Evolutionary conservation across 1,140 invertebrate genomes (phyloP).

Genomic region (Brevipalpus yothersi): DNA sequence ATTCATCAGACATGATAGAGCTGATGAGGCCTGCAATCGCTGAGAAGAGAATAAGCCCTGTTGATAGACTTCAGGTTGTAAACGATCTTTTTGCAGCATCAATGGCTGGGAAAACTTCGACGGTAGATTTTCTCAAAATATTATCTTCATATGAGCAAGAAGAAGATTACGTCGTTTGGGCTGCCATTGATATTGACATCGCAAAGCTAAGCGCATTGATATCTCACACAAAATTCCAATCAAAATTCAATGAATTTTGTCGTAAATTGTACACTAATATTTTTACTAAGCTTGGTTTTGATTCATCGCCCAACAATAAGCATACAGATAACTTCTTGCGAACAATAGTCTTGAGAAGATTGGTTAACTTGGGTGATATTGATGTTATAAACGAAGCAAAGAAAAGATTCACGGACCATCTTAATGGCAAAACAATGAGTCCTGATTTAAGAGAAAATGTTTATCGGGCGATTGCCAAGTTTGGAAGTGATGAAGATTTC

Average conservation of each 20-base stretch:
- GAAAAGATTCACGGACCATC: constrained; percentile 39
- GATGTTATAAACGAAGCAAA: constrained; percentile 43
- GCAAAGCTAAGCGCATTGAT: constrained; percentile 40
- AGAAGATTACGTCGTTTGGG: constrained; percentile 76
- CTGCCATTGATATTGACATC: constrained; percentile 47
- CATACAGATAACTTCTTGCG: constrained; percentile 61
- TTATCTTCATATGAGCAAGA: constrained; percentile 54
- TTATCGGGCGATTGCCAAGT: constrained; percentile 51
- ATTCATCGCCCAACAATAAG: constrained; percentile 19
- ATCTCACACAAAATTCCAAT: constrained; percentile 42
- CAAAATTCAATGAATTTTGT: constrained; percentile 44
- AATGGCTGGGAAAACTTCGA: constrained; percentile 50
- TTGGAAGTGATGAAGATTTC: constrained; percentile 39
- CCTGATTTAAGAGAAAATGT: constrained; percentile 41
- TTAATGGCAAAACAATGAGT: neutral
- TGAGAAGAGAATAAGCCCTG: constrained; percentile 45
- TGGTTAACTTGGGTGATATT: constrained; percentile 53
- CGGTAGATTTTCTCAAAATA: constrained; percentile 44
- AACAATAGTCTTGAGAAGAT: constrained; percentile 49
- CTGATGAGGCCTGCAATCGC: constrained; percentile 50
- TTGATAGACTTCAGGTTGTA: constrained; percentile 68
- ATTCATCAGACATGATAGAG: constrained; percentile 48
- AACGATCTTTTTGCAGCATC: constrained; percentile 41
- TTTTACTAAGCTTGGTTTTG: constrained; percentile 42
- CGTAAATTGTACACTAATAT: constrained; percentile 39